Conservation (phyloP, 2,113 vertebrate genomes). For the Lagopus leucura region DNA sequence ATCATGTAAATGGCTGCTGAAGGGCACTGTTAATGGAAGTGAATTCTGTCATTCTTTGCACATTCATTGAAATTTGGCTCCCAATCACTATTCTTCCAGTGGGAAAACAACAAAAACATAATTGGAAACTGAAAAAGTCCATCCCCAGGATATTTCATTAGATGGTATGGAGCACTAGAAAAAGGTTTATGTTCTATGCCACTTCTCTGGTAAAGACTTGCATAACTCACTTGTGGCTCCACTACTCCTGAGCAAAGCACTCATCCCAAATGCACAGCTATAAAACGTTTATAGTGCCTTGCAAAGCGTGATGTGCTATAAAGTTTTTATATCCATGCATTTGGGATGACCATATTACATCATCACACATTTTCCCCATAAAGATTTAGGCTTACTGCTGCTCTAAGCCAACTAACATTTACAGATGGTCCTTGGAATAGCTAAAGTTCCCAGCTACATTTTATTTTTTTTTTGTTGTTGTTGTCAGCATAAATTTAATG, state of each 20-base stretch:
- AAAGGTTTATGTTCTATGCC: background rate
- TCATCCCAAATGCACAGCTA: conserved; percentile 16
- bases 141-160: background rate
- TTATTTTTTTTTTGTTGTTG: conserved; percentile 3
- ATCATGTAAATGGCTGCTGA: background rate
- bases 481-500: conserved; percentile 70
- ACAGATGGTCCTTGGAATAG: background rate
- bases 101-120: background rate
- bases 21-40: background rate
- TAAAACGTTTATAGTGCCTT: conserved; percentile 56
- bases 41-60: background rate
- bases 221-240: conserved; percentile 21
- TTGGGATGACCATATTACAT: conserved; percentile 55
- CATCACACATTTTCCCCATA: conserved; percentile 2
- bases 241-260: conserved; percentile 17
- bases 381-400: conserved; percentile 23
- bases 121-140: background rate
- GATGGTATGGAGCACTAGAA: background rate
- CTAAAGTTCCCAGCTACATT: background rate
- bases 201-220: conserved; percentile 20
- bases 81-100: background rate
- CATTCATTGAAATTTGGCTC: background rate
- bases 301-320: background rate
- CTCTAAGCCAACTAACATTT: conserved; percentile 1
- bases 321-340: conserved; percentile 39